These are phyloP conservation scores for Caradrina clavipalpis DNA, from an alignment of 2,888 invertebrate genomes.

Conservation along the genomic window DNA sequence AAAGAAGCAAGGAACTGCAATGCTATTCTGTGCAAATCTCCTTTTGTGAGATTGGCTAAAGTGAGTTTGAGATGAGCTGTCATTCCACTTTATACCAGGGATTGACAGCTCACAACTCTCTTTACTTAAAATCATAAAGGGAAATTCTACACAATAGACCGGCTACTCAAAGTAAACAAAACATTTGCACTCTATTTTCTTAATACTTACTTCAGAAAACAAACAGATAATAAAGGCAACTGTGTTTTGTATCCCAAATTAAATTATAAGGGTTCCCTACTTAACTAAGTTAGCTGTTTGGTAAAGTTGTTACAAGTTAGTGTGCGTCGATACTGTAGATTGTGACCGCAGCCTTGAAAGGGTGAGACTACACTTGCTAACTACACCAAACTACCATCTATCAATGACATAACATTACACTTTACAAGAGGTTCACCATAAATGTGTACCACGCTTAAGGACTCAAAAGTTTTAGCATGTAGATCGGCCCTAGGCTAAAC, in stretches of 20 bases:
- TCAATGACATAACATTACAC: conserved; percentile 48
- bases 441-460: conserved; percentile 26
- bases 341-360: conserved; percentile 47
- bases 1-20: too few relatives aligned
- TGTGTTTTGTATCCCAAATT: conserved; percentile 15
- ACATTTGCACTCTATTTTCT: conserved; percentile 12
- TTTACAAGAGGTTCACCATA: conserved; percentile 33
- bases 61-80: too few relatives aligned
- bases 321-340: conserved; percentile 33
- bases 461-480: conserved; percentile 8
- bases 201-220: conserved; percentile 1
- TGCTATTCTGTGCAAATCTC: too few relatives aligned
- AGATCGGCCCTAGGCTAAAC: background rate
- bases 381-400: conserved; percentile 50
- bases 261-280: conserved; percentile 52
- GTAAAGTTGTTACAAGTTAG: conserved; percentile 52
- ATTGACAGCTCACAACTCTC: too few relatives aligned
- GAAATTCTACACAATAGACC: background rate
- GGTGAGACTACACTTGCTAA: conserved; percentile 32
- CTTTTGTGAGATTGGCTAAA: too few relatives aligned
- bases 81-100: too few relatives aligned
- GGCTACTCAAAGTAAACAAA: background rate
- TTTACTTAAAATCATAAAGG: too few relatives aligned
- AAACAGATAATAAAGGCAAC: conserved; percentile 31
- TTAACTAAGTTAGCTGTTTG: conserved; percentile 42